phyloP scores from a whole-genome alignment of 2,888 invertebrate species.

The Acronicta leporina region DNA sequence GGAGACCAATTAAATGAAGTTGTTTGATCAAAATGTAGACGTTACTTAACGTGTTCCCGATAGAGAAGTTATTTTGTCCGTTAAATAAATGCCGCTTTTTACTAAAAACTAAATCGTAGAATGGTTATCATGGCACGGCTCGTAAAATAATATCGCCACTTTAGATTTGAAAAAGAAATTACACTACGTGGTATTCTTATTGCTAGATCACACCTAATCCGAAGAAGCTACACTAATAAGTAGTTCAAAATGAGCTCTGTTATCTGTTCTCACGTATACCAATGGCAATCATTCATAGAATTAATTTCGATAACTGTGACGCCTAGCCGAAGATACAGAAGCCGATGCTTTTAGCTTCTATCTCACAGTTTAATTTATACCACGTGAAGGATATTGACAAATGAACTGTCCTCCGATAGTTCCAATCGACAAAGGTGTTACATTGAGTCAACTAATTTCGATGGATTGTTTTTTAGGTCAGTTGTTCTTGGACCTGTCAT shows the following conservation, averaged over 20 bases:
- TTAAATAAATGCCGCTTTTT: constrained; percentile 71
- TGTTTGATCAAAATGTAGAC: constrained; percentile 78
- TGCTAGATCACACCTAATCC: constrained; percentile 47
- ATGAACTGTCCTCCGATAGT: constrained; percentile 71
- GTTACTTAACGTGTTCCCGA: constrained; percentile 74
- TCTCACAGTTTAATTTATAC: constrained; percentile 78
- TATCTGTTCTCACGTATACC: constrained; percentile 72
- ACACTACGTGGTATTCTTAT: constrained; percentile 40
- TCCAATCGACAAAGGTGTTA: constrained; percentile 72
- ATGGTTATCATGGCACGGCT: constrained; percentile 63
- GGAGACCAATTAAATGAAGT: constrained; percentile 77
- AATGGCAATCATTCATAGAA: constrained; percentile 82
- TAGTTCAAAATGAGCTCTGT: constrained; percentile 58
- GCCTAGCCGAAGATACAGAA: constrained; percentile 81
- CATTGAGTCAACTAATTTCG: constrained; percentile 62
- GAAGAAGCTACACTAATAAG: constrained; percentile 50
- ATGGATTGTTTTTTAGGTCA: constrained; percentile 56
- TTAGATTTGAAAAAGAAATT: constrained; percentile 52
- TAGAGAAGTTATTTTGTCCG: constrained; percentile 70
- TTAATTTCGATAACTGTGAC: constrained; percentile 85
- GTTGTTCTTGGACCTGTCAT: constrained; percentile 66
- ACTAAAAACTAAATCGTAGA: constrained; percentile 54
- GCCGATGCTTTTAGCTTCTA: constrained; percentile 83
- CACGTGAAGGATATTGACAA: constrained; percentile 73
- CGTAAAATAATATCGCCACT: constrained; percentile 70